Evolutionary conservation across 2,888 invertebrate species (phyloP), one percentile per base, ranked within the genome.

Genomic region (Rhabditophanes sp.): DNA sequence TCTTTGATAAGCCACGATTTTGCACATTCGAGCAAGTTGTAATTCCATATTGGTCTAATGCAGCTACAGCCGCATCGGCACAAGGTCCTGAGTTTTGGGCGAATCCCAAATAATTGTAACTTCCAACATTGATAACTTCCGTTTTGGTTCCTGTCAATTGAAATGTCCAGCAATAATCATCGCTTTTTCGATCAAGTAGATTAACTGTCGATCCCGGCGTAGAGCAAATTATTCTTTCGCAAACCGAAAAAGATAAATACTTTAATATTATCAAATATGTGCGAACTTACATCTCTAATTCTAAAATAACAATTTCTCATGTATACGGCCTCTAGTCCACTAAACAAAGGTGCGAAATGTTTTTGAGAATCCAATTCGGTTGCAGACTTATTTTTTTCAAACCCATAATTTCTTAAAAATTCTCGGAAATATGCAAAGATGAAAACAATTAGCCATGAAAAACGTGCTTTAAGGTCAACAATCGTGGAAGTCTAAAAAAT

Each of bases 101-200:
- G 71, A 93, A 93, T 3, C 93, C 93, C 45, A 96, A 73, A 71
- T 96, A 96, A 71, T 96, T 96, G 71, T 96, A 96, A 3, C 90
- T 93, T 42, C 88, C 90, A 62, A 93, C 73, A 72, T 96, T 96
- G 55, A 58, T 47, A 8, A 58, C 50, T 31, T 56, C 50, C 12
- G 48, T 45, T 33, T 51, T 42, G 2, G 40, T 37, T 17, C 59
- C 59, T 7, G 56, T 51, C 33, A 46, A 50, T 34, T n/a, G n/a
- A n/a, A 57, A 54, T 9, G 51, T 52, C 58, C 61, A 61, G 37
- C 56, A 48, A 32, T 49, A 46, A 38, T 61, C 57, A 16, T 54
- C 40, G 4, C 45, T 46, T 18, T 42, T 44, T 26, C 61, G 42
- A 39, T 61, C 57, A 26, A 51, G 42, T 16, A 61, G 38, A 11